phyloP scores from a whole-genome alignment of 2,888 invertebrate genomes.

The Sycophila texana region DNA sequence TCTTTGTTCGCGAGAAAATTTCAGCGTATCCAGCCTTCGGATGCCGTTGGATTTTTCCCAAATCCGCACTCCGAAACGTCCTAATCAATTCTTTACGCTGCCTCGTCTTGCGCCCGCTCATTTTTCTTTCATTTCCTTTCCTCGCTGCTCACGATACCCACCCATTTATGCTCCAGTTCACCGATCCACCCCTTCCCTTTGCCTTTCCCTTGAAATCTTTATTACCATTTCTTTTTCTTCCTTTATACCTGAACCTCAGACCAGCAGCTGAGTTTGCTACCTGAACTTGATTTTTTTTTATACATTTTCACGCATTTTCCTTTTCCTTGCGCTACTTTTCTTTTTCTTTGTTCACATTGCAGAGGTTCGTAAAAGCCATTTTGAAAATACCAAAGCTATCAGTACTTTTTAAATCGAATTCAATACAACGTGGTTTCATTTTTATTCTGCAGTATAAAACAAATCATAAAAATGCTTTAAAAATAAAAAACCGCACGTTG shows the following conservation, averaged over 20 bases:
- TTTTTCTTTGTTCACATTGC: background rate
- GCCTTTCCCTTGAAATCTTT: background rate
- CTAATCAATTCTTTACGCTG: background rate
- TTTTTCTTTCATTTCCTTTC: conserved; percentile 4
- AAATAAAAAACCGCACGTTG: no score
- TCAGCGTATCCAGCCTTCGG: no score
- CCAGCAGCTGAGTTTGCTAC: background rate
- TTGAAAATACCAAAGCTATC: background rate
- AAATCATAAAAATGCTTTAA: no score
- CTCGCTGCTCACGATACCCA: background rate
- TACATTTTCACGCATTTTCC: background rate
- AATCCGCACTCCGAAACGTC: background rate
- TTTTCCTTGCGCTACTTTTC: background rate
- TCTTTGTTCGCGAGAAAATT: no score
- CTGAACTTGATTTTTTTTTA: background rate
- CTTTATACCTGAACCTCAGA: background rate
- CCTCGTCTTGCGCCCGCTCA: background rate
- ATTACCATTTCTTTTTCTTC: background rate
- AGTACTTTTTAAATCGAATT: no score
- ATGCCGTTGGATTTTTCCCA: no score
- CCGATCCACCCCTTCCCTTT: background rate
- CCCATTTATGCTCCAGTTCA: background rate
- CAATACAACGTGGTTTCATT: no score
- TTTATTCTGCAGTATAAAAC: no score
- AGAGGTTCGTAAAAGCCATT: background rate